Conservation (phyloP, 2,797 vertebrate genomes). For the Rhincodon typus region DNA sequence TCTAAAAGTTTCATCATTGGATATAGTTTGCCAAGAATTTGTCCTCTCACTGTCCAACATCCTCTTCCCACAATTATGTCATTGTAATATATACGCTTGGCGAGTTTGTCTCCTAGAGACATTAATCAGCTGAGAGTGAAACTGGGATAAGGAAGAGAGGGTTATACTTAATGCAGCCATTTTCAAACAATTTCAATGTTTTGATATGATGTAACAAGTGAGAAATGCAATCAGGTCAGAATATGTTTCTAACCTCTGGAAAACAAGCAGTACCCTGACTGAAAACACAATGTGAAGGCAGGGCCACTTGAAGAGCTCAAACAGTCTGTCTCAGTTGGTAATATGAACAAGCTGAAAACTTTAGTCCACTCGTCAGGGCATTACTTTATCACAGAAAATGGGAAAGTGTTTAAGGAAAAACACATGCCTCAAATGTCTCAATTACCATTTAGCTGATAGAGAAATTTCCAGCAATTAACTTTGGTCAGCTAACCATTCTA, state of each 20-base stretch:
- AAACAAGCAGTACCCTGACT: background rate
- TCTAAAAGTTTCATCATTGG: background rate
- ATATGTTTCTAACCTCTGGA: background rate
- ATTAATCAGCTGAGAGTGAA: background rate
- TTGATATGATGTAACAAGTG: background rate
- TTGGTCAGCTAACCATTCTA: background rate
- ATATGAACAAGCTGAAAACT: background rate
- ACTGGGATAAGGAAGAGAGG: background rate
- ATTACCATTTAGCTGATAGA: background rate
- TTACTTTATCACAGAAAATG: background rate
- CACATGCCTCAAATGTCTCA: background rate
- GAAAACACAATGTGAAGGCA: background rate
- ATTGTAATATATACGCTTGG: background rate
- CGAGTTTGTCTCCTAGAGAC: background rate
- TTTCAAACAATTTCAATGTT: background rate
- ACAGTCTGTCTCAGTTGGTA: background rate
- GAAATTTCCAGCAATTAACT: background rate
- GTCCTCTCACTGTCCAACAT: background rate
- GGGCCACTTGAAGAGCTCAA: background rate
- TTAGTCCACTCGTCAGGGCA: background rate
- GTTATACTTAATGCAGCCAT: background rate
- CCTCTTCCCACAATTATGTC: background rate
- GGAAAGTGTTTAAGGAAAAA: background rate
- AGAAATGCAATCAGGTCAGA: background rate
- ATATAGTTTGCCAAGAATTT: background rate